These are phyloP conservation scores for Campoplex nolae DNA, from an alignment of 2,888 invertebrate genomes.

Conservation along the genomic window DNA sequence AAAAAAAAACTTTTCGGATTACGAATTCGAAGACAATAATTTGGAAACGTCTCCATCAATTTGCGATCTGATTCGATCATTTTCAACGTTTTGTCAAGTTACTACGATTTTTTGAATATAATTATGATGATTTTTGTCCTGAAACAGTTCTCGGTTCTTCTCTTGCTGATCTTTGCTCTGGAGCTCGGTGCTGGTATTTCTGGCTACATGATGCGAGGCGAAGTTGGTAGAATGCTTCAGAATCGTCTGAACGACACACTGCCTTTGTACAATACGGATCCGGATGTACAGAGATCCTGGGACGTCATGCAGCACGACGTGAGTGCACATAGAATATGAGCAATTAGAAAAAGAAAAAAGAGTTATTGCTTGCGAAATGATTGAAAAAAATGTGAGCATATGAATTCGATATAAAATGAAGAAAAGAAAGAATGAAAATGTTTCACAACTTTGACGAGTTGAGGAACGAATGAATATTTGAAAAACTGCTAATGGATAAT, in stretches of 20 bases:
- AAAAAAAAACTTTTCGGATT: not conserved
- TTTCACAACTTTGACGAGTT: not conserved
- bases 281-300: slow-evolving; percentile 90
- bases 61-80: not conserved
- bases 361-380: too few relatives aligned
- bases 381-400: too few relatives aligned
- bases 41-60: not conserved
- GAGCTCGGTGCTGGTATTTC: slow-evolving; percentile 94
- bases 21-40: not conserved
- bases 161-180: slow-evolving; percentile 92
- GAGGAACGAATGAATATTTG: not conserved
- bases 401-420: not conserved
- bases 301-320: slow-evolving; percentile 95
- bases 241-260: slow-evolving; percentile 90
- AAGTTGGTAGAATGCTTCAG: slow-evolving; percentile 89
- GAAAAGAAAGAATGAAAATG: not conserved
- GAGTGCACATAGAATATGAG: slow-evolving; percentile 81
- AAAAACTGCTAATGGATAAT: not conserved
- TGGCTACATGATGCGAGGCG: slow-evolving; percentile 91
- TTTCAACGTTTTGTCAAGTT: not conserved
- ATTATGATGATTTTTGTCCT: not conserved
- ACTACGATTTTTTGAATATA: not conserved
- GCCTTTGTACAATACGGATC: slow-evolving; percentile 88
- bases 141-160: slow-evolving; percentile 90
- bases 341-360: not conserved